Evolutionary conservation across 2,888 invertebrate species (phyloP), one percentile per base, ranked within the genome.

Genomic region (Conops quadrifasciatus): DNA sequence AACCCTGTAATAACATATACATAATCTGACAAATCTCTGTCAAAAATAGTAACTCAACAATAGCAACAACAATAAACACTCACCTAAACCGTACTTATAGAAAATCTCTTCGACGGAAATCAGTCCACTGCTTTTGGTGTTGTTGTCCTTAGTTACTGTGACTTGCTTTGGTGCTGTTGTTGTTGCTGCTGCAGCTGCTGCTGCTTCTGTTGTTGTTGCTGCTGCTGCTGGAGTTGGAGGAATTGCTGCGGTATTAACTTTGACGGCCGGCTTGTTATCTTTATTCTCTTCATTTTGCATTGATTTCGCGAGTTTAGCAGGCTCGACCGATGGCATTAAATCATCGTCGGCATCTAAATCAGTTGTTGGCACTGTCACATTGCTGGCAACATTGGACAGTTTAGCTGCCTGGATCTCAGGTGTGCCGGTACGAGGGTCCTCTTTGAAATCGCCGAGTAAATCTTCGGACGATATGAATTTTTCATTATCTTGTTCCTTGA

Each of bases 81-180:
- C 81, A 91, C 91, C 91, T 74, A 91, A 85, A 73, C 90, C 90
- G 85, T 90, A 89, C 83, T 89, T 88, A 80, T 88, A 88, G 85
- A 91, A 91, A 77, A 91, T 89, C 70, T 90, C 89, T 78, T 90
- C 90, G 15, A 91, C 89, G 72, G 84, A 84, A 59, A 85, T 82
- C 74, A 85, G 84, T 70, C 49, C 49, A 24, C 28, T n/a, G 28
- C 28, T 53, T 36, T 36, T 36, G 9, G 9, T 36, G 36, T 36
- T 53, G 2, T 19, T 66, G 13, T 63, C 71, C 74, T 64, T 67
- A 58, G 66, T 43, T 68, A 70, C 72, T 26, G 70, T 63, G 2
- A 70, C 69, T n/a, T 77, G 69, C 64, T 80, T 80, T 26, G 71
- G 71, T n/a, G 72, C 43, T 67, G 70, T 71, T 59, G 71, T 15